Evolutionary conservation across 2,888 invertebrate species (phyloP), one percentile per base, ranked within the genome.

Genomic region (Melieria crassipennis): DNA sequence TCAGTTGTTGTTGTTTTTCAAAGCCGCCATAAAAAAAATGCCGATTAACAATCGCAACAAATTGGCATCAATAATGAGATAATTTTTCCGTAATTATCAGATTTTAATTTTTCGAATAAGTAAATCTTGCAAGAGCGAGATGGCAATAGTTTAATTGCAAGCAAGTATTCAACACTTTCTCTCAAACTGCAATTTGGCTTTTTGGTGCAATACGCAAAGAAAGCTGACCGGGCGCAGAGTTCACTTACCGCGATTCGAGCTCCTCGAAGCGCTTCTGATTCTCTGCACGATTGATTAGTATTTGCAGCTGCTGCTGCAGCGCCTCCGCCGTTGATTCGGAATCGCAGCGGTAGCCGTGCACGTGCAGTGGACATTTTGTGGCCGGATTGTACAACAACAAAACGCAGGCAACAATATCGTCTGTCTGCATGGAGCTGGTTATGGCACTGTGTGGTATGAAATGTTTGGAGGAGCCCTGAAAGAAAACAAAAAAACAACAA

Each of bases 341-440:
- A 86, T 98, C 98, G 86, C 96, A 97, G 87, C 97, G 91, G 84
- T 91, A 98, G 68, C 96, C 97, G 85, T 99, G 98, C 4, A 97
- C 96, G 84, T 98, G 98, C 45, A 98, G 92, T 0, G 97, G 97
- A 84, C 96, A 96, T 78, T 95, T 94, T 7, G 97, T 97, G 70
- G 95, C 92, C 0, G 98, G 97, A 88, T 98, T 98, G 85, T 95
- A 97, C 1, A 98, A 91, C 62, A 98, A 89, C 76, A 98, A 90
- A 70, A 98, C 96, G 79, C 96, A 96, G 2, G 97, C 96, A 60
- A 98, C 97, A 57, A 98, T 92, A 83, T 99, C 98, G 69, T 94
- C 95, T 72, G 94, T 93, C 78, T 96, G 95, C 80, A 94, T 92
- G 16, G 95, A 95, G 84, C 94, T 96, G 61, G 97, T 95, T 84